Evolutionary conservation across 2,113 vertebrate species (phyloP), one percentile per base, ranked within the genome.

Genomic region (Planiliza haematocheilus): DNA sequence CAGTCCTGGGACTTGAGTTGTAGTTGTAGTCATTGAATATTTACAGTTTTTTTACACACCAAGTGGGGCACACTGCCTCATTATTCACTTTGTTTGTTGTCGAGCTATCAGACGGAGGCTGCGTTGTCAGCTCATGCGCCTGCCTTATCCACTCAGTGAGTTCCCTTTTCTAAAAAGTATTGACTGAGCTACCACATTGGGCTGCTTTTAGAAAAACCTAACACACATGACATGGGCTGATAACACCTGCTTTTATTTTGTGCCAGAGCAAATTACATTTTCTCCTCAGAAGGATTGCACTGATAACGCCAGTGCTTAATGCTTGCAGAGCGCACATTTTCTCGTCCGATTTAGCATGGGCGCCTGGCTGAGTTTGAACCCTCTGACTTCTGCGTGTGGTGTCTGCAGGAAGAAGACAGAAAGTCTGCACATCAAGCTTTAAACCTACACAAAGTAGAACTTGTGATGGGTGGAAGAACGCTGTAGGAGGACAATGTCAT

Each of bases 31-130:
- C 74, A 78, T 72, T 81, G 86, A 87, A 89, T 88, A 90, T 91
- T 90, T 88, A 89, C 78, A 81, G 71, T 71, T 74, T 83, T 81
- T 77, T 81, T 77, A 60, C 78, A 69, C 85, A 83, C 70, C 80
- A 76, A 86, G 51, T 79, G 71, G 85, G 78, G 59, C 68, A 81
- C 8, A 17, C 68, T 58, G 81, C 84, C 86, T 84, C 85, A 89
- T 90, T 92, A 88, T 90, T 87, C 74, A 88, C 48, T 82, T 82
- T 89, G 83, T 91, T 89, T 91, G 80, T 90, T 87, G 81, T 86
- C 2, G 18, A 59, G 42, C 66, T 74, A 78, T 62, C 65, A 77
- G 61, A 65, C 13, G 39, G 51, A 67, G 53, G 51, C 64, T 55
- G 67, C 10, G 9, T 14, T 13, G 57, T 74, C 74, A 81, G 41